Evolutionary conservation across 2,888 invertebrate species (phyloP).

Genomic region (Nectonema munidae): DNA sequence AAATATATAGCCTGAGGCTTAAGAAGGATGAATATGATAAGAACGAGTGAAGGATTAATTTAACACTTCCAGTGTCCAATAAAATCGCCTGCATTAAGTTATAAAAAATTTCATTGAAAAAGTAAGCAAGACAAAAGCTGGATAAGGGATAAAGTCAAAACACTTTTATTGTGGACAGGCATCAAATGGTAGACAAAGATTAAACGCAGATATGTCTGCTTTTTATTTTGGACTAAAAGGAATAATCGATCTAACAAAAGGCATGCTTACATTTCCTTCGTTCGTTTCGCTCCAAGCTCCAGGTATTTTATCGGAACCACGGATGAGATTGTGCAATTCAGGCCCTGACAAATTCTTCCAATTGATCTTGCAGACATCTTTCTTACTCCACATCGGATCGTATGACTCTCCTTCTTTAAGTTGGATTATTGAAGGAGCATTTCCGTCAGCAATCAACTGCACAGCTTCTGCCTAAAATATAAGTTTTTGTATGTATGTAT

Average conservation of each 20-base stretch:
- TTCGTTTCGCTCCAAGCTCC: constrained; percentile 41
- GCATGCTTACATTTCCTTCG: too few relatives aligned
- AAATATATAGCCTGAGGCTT: too few relatives aligned
- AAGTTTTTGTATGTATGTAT: too few relatives aligned
- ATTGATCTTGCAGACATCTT: constrained; percentile 22
- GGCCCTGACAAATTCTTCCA: constrained; percentile 29
- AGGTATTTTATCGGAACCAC: constrained; percentile 68
- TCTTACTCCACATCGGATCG: constrained; percentile 55
- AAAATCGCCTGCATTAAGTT: too few relatives aligned
- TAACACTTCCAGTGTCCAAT: too few relatives aligned
- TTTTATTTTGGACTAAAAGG: constrained; percentile 6
- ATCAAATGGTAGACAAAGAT: not conserved
- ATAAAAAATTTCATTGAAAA: too few relatives aligned
- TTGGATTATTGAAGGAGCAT: constrained; percentile 44
- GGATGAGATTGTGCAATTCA: constrained; percentile 59
- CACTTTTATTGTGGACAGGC: too few relatives aligned
- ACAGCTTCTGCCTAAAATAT: constrained; percentile 34
- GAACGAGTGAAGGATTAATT: too few relatives aligned
- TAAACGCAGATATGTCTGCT: not conserved
- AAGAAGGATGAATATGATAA: too few relatives aligned
- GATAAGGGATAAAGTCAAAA: too few relatives aligned
- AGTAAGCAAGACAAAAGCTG: too few relatives aligned
- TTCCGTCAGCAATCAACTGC: constrained; percentile 43
- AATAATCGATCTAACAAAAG: too few relatives aligned
- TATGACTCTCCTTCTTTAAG: constrained; percentile 58